Percentiles rank a stretch among this genome's conserved stretches.
Conservation (phyloP, 2,888 invertebrate species). For the Selenia dentaria region DNA sequence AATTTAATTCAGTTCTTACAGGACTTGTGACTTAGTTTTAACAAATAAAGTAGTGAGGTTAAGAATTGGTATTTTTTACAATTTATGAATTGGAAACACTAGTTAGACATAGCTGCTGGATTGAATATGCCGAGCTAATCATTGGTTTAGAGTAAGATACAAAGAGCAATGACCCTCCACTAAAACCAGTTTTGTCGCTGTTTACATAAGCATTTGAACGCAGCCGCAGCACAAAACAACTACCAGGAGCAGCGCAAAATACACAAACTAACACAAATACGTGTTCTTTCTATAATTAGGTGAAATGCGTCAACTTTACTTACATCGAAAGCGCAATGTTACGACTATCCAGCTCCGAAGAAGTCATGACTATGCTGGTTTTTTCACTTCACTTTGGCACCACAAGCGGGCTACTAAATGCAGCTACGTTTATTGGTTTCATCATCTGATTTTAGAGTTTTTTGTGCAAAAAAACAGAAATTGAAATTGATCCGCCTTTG, state of each 20-base stretch:
- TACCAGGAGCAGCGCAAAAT: slow-evolving; percentile 38
- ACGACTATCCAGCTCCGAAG: slow-evolving; percentile 77
- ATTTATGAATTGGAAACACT: too few relatives aligned
- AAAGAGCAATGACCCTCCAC: slow-evolving; percentile 38
- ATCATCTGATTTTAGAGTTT: slow-evolving; percentile 70
- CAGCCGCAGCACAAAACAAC: slow-evolving; percentile 44
- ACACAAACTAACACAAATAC: slow-evolving; percentile 47
- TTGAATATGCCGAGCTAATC: too few relatives aligned
- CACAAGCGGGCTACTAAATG: slow-evolving; percentile 60
- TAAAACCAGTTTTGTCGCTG: slow-evolving; percentile 27
- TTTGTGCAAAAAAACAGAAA: slow-evolving; percentile 63
- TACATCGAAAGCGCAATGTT: slow-evolving; percentile 78
- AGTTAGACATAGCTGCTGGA: too few relatives aligned
- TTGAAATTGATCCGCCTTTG: slow-evolving; percentile 48
- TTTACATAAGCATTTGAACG: slow-evolving; percentile 19
- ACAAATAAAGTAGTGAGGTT: too few relatives aligned
- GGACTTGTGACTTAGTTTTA: too few relatives aligned
- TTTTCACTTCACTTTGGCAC: slow-evolving; percentile 54
- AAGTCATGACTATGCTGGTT: slow-evolving; percentile 63
- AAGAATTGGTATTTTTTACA: too few relatives aligned
- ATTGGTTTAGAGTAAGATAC: not conserved
- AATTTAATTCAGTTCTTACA: too few relatives aligned
- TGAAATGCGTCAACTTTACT: slow-evolving; percentile 63
- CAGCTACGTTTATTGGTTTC: slow-evolving; percentile 70
- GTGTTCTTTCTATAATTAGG: slow-evolving; percentile 60